Percentiles rank a stretch among this genome's conserved stretches.
Conservation (phyloP, 1,140 invertebrate species). For the Popillia japonica region DNA sequence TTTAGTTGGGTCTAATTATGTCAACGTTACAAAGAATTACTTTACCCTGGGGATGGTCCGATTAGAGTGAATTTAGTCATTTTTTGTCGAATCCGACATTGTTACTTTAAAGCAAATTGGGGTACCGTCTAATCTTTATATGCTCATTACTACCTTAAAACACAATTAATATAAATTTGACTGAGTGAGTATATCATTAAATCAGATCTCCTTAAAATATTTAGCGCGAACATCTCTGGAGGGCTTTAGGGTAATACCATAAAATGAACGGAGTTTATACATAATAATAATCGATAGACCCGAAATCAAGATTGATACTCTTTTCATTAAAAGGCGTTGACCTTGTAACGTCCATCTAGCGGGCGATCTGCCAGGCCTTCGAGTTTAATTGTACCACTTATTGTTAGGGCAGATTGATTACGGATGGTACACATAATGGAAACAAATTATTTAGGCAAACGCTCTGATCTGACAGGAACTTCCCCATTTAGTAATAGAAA, state of each 20-base stretch:
- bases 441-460: conserved; percentile 1
- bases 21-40: too few species aligned
- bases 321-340: not conserved
- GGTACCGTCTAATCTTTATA: too few species aligned
- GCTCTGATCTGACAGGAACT: conserved; percentile 8
- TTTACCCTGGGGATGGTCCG: too few species aligned
- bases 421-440: conserved; percentile 10
- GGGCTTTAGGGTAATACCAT: not conserved
- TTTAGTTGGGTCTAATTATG: too few species aligned
- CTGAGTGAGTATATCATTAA: too few species aligned
- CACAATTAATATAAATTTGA: too few species aligned
- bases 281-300: not conserved
- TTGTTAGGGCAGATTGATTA: not conserved
- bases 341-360: not conserved
- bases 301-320: not conserved
- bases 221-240: not conserved
- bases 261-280: not conserved
- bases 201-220: too few species aligned
- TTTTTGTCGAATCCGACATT: too few species aligned
- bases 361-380: not conserved
- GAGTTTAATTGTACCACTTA: conserved; percentile 9
- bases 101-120: too few species aligned
- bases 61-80: too few species aligned
- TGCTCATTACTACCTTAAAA: too few species aligned
- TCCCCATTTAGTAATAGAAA: conserved; percentile 11